Evolutionary conservation across 2,113 vertebrate genomes (phyloP).

Genomic region (Mesoclemmys tuberculata): DNA sequence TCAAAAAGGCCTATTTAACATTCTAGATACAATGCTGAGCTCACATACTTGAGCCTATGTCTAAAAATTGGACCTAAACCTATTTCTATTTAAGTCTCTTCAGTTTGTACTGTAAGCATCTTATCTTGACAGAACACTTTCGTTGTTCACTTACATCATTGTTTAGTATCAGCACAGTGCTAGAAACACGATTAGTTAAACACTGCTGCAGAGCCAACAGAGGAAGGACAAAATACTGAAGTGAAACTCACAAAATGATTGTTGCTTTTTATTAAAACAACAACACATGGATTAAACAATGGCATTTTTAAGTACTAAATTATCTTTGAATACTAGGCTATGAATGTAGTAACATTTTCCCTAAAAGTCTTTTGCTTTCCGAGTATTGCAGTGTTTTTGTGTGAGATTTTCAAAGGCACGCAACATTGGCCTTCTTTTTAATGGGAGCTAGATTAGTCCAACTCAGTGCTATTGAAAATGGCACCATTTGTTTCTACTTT

Average conservation of each 20-base stretch:
- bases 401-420: neutral
- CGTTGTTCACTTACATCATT: slow-evolving; percentile 35
- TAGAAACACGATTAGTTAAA: slow-evolving; percentile 34
- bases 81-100: slow-evolving; percentile 24
- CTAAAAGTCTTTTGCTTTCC: neutral
- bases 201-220: slow-evolving; percentile 19
- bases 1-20: neutral
- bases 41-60: neutral
- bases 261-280: neutral
- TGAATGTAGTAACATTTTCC: neutral
- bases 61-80: neutral
- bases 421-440: neutral
- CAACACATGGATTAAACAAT: neutral
- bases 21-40: neutral
- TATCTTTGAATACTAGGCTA: neutral
- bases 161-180: neutral
- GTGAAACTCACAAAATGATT: neutral
- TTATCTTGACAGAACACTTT: slow-evolving; percentile 38
- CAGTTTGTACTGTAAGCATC: slow-evolving; percentile 40
- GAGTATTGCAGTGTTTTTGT: neutral
- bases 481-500: neutral
- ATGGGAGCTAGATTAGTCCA: neutral
- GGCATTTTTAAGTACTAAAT: neutral
- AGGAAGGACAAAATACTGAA: neutral
- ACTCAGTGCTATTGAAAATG: neutral